Percentiles rank a stretch among this genome's conserved stretches.
These are phyloP conservation scores for Ostrea denselamellosa DNA, from an alignment of 1,140 invertebrate genomes.

Conservation along the genomic window DNA sequence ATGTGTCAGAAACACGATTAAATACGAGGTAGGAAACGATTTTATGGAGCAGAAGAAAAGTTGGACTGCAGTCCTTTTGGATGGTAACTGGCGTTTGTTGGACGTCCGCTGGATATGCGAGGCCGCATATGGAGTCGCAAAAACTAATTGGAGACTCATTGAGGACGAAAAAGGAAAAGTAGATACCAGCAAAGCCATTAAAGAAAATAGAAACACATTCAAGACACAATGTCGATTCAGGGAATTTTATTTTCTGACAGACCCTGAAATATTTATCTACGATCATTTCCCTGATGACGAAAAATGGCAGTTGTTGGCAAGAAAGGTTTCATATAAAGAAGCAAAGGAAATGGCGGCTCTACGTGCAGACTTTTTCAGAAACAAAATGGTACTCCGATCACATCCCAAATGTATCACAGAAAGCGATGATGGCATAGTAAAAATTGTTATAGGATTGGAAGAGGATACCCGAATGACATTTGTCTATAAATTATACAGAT, in stretches of 20 bases:
- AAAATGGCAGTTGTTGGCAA: slow-evolving; percentile 66
- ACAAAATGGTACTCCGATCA: slow-evolving; percentile 57
- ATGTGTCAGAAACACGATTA: slow-evolving; percentile 56
- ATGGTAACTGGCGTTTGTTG: slow-evolving; percentile 65
- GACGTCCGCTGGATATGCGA: slow-evolving; percentile 67
- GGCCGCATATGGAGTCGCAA: slow-evolving; percentile 58
- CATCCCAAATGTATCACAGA: slow-evolving; percentile 55
- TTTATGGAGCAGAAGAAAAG: slow-evolving; percentile 54
- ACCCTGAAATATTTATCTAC: slow-evolving; percentile 80
- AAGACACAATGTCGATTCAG: slow-evolving; percentile 67
- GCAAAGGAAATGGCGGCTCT: slow-evolving; percentile 61
- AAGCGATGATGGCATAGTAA: slow-evolving; percentile 56
- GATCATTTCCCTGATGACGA: slow-evolving; percentile 80
- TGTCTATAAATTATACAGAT: slow-evolving; percentile 64
- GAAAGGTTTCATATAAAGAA: slow-evolving; percentile 63
- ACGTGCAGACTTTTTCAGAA: slow-evolving; percentile 64
- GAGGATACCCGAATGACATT: slow-evolving; percentile 57
- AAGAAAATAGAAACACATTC: slow-evolving; percentile 56
- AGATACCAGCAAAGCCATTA: slow-evolving; percentile 46
- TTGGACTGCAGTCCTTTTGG: slow-evolving; percentile 67
- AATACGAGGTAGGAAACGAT: slow-evolving; percentile 58
- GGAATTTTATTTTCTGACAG: slow-evolving; percentile 80
- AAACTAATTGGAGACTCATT: slow-evolving; percentile 66
- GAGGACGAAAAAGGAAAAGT: slow-evolving; percentile 64
- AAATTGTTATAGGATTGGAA: slow-evolving; percentile 55